Base-by-base conservation (phyloP, 1,140 invertebrate genomes). In the Antheraea pernyi region DNA sequence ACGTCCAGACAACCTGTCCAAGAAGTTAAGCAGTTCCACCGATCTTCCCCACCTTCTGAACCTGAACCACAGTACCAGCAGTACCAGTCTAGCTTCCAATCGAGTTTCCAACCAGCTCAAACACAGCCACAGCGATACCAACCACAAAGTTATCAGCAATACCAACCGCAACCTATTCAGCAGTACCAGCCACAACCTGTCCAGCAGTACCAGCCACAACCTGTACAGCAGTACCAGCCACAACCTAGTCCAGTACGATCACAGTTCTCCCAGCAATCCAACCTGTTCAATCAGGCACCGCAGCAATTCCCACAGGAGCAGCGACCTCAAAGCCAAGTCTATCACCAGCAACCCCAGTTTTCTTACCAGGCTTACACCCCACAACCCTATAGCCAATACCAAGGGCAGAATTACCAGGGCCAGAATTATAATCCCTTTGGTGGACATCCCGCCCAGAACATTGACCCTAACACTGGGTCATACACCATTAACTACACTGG, bases 401-500 rank as follows among this genome's bases (percentile, higher is more conserved):
- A 69, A 36, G 74, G 69, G 4, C 84, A 90, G 73, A 82, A 81
- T 36, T 84, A 80, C 68, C 83, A 86, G 72, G 69, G 72, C 0
- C 89, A 92, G 72, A 92, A 89, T 73, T 78, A 83, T 53, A 92
- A 92, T 74, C 88, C 86, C 13, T 94, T 94, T 80, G 78, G 88
- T 68, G 94, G 94, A 9, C 95, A 95, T 75, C 94, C 95, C 8
- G 93, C 94, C 0, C 92, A 94, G 60, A 95, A 95, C 75, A 93
- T 95, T 62, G 94, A 95, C 76, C 92, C 95, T n/a, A 93, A 90
- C 78, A 93, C 93, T 61, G 95, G 95, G 19, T 96, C 95, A 16
- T 97, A 96, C 82, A 93, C 94, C 19, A 94, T 96, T 60, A 94
- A 94, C 76, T 97, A 96, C 81, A 94, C 90, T 69, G 91, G 91